Evolutionary conservation across 2,888 invertebrate species (phyloP), one percentile per base, ranked within the genome.

Genomic region (Patella pellucida): DNA sequence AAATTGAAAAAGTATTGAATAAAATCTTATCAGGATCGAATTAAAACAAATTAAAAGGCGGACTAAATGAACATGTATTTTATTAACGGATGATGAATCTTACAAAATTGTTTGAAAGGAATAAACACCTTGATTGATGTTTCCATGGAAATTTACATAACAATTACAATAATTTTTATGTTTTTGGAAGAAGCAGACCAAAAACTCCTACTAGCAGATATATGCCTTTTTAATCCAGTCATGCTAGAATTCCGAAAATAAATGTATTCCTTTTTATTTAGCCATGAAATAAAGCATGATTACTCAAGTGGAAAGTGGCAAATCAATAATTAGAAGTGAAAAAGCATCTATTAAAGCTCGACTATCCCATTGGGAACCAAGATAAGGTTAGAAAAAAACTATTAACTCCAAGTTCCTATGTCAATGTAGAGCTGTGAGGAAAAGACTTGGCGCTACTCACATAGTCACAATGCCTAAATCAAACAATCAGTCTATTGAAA

Each of bases 401-500:
- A 23, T 62, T 23, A 62, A 23, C 23, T 23, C 19, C 19, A 19
- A 23, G 19, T 62, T 62, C 16, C 62, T 62, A 23, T 19, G 19
- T 62, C 23, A 23, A 62, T 62, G 19, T 19, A 62, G 62, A 62
- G 23, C 19, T 62, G 23, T 23, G 62, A 62, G 23, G 62, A 62
- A 62, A 62, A 19, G 62, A 62, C 9, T 14, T 23, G 19, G 62
- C 12, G 62, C 12, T 62, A 23, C 19, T 62, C 62, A 9, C 23
- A 23, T 62, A 62, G 62, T 62, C 62, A 62, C 62, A 62, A 41
- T 62, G 62, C 62, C 23, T 23, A 62, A 62, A 23, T 62, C 62
- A 62, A 62, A 62, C 62, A 62, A 62, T 62, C 62, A 62, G 62
- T 62, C 62, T 62, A 62, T 62, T 62, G 62, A 23, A 62, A 62